These are phyloP conservation scores for Noctua comes DNA, from an alignment of 2,888 invertebrate species.

Conservation along the genomic window DNA sequence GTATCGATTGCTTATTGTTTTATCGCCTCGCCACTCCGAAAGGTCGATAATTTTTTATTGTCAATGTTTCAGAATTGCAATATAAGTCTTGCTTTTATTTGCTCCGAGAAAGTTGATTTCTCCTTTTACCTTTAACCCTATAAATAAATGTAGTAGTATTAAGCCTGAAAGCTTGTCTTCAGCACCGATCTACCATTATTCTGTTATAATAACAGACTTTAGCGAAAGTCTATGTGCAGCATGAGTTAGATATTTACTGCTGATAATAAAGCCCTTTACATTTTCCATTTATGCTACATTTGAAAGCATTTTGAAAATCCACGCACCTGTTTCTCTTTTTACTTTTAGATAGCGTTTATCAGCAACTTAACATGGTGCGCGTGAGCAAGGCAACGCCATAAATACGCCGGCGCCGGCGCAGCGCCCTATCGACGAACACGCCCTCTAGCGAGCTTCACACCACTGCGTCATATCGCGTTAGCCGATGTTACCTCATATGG, in stretches of 20 bases:
- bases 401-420: constrained; percentile 72
- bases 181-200: constrained; percentile 41
- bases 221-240: constrained; percentile 51
- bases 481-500: constrained; percentile 68
- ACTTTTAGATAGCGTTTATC: constrained; percentile 76
- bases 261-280: constrained; percentile 18
- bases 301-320: constrained; percentile 53
- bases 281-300: constrained; percentile 43
- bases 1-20: constrained; percentile 76
- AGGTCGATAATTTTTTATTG: constrained; percentile 75
- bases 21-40: constrained; percentile 72
- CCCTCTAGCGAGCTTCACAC: constrained; percentile 66
- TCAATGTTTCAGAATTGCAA: constrained; percentile 69
- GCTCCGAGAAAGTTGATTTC: constrained; percentile 66
- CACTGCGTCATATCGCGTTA: constrained; percentile 60
- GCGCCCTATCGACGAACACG: constrained; percentile 72
- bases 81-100: constrained; percentile 72
- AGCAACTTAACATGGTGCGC: constrained; percentile 74
- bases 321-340: constrained; percentile 69
- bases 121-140: constrained; percentile 64
- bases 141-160: constrained; percentile 49
- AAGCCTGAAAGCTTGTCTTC: constrained; percentile 53
- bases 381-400: constrained; percentile 74
- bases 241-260: constrained; percentile 27
- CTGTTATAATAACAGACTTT: constrained; percentile 45